These are phyloP conservation scores for Amphipyra berbera DNA, from an alignment of 2,888 invertebrate species.

Conservation along the genomic window DNA sequence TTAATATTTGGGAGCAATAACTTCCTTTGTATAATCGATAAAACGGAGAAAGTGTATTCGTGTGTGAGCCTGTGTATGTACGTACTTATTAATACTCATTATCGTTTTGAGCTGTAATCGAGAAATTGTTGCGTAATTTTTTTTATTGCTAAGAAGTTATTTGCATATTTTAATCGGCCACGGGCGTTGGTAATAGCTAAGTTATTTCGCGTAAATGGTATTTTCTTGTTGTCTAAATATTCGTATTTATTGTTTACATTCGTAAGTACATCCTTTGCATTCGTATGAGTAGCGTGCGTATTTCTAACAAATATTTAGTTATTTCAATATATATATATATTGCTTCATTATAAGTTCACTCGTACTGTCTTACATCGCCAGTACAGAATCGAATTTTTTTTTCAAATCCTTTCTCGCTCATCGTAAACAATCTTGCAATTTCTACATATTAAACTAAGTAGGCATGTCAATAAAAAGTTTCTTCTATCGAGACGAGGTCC, in stretches of 20 bases:
- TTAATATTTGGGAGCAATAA: conserved; percentile 49
- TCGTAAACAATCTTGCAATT: conserved; percentile 54
- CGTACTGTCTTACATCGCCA: not conserved
- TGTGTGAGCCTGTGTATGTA: conserved; percentile 9
- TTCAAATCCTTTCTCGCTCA: conserved; percentile 11
- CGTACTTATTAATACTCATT: conserved; percentile 3
- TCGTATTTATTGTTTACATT: not conserved
- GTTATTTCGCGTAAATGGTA: not conserved
- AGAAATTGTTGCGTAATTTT: not conserved
- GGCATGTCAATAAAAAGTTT: conserved; percentile 58
- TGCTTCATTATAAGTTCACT: not conserved
- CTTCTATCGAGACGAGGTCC: conserved; percentile 57
- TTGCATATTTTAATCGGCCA: conserved; percentile 1
- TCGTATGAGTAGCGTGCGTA: no score
- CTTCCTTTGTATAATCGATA: conserved; percentile 32
- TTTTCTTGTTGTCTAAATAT: not conserved
- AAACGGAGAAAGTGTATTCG: conserved; percentile 48
- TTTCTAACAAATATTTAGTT: no score
- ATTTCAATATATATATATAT: not conserved
- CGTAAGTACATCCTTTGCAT: no score
- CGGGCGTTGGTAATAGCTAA: not conserved
- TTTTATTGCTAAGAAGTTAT: conserved; percentile 7
- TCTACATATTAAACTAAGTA: conserved; percentile 60
- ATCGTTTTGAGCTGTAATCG: conserved; percentile 20
- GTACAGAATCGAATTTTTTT: not conserved